Evolutionary conservation across 2,113 vertebrate genomes (phyloP).

Genomic region (Notarius quadriscutis): DNA sequence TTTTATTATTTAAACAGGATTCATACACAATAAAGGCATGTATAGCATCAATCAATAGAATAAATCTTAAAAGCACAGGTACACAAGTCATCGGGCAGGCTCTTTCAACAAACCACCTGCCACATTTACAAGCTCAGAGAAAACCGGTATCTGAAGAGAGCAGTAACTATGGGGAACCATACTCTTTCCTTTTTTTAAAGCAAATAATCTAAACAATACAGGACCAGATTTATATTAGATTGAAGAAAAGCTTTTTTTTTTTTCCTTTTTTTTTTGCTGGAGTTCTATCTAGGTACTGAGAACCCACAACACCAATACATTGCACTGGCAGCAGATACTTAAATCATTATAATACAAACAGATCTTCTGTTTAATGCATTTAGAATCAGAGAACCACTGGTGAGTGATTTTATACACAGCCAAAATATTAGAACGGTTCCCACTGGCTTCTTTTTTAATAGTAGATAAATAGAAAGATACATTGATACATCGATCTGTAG

Average conservation of each 20-base stretch:
- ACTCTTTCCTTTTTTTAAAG: background rate
- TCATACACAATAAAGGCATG: slow-evolving; percentile 67
- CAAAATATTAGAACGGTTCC: slow-evolving; percentile 26
- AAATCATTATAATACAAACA: slow-evolving; percentile 23
- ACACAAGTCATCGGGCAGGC: slow-evolving; percentile 57
- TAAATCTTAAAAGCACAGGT: slow-evolving; percentile 61
- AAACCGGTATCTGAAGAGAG: slow-evolving; percentile 29
- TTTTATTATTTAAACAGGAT: slow-evolving; percentile 67
- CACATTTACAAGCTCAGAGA: slow-evolving; percentile 64
- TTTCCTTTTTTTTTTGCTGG: background rate
- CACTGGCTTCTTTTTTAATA: background rate
- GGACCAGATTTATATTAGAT: slow-evolving; percentile 53
- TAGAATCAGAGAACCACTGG: slow-evolving; percentile 15
- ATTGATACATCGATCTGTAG: slow-evolving; percentile 28
- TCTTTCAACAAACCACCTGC: slow-evolving; percentile 57
- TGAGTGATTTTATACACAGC: slow-evolving; percentile 13
- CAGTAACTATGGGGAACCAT: slow-evolving; percentile 44
- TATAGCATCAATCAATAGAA: slow-evolving; percentile 62
- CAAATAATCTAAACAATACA: slow-evolving; percentile 37
- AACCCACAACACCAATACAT: slow-evolving; percentile 30
- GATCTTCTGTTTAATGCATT: slow-evolving; percentile 17
- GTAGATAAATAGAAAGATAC: slow-evolving; percentile 31
- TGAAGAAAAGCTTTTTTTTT: slow-evolving; percentile 46
- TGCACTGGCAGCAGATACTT: slow-evolving; percentile 2
- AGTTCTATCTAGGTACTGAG: background rate